phyloP scores from a whole-genome alignment of 2,888 invertebrate species.

The Conomelus anceps region DNA sequence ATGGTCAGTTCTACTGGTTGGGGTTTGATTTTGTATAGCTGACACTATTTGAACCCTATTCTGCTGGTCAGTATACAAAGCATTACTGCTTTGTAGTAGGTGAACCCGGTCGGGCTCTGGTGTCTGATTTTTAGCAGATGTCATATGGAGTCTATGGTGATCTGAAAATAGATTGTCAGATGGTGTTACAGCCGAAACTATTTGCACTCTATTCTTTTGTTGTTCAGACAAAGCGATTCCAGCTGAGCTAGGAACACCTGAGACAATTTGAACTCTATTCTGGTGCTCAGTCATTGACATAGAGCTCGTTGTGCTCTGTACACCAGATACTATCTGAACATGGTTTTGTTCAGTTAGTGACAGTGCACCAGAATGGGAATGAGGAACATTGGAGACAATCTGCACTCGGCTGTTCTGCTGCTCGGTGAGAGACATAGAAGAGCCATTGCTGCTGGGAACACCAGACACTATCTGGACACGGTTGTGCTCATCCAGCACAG shows the following conservation, averaged over 20 bases:
- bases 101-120: constrained; percentile 23
- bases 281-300: constrained; percentile 26
- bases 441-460: constrained; percentile 24
- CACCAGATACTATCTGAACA: constrained; percentile 30
- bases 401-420: constrained; percentile 32
- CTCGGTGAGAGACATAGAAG: constrained; percentile 28
- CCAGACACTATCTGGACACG: constrained; percentile 31
- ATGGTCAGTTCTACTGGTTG: constrained; percentile 27
- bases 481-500: constrained; percentile 30
- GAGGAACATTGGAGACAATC: constrained; percentile 31
- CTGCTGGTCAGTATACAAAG: constrained; percentile 29
- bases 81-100: constrained; percentile 18
- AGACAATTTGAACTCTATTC: constrained; percentile 34
- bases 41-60: constrained; percentile 33
- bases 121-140: constrained; percentile 14
- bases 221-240: constrained; percentile 18
- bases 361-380: constrained; percentile 26
- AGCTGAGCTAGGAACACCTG: constrained; percentile 25
- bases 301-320: constrained; percentile 28
- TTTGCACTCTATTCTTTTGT: constrained; percentile 32
- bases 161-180: constrained; percentile 27
- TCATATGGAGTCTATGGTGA: constrained; percentile 32
- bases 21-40: constrained; percentile 24
- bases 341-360: constrained; percentile 32
- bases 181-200: constrained; percentile 29